Percentiles rank a stretch among this genome's conserved stretches.
phyloP scores from a whole-genome alignment of 2,888 invertebrate species.

The Eupithecia centaureata region DNA sequence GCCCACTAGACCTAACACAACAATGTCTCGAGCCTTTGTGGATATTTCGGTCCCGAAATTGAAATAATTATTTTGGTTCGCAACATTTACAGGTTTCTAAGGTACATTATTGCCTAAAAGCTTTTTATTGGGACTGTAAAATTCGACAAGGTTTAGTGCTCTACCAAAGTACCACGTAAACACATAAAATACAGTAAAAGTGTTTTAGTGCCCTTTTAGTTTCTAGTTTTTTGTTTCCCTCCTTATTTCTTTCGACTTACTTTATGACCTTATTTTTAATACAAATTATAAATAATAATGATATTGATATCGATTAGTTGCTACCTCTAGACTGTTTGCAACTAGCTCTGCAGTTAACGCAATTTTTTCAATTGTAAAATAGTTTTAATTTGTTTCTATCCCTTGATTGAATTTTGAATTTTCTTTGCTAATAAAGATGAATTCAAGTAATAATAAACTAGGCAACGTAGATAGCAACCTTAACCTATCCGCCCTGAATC shows the following conservation, averaged over 20 bases:
- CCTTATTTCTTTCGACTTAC: no score
- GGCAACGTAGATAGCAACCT: no score
- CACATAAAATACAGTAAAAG: background rate
- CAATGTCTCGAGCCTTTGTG: background rate
- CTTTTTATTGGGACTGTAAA: slow-evolving; percentile 36
- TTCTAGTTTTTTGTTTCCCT: no score
- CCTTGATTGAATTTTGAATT: no score
- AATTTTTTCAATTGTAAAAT: no score
- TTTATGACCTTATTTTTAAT: background rate
- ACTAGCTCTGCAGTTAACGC: no score
- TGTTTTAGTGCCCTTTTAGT: background rate
- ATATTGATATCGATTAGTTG: no score
- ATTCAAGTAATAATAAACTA: no score
- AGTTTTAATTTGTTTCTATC: no score
- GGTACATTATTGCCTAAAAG: slow-evolving; percentile 34
- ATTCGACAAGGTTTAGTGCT: slow-evolving; percentile 4
- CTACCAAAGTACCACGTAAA: slow-evolving; percentile 4
- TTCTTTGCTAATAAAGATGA: no score
- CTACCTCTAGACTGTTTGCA: no score
- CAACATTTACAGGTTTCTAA: background rate
- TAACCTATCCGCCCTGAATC: background rate
- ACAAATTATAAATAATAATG: no score
- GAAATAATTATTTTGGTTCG: slow-evolving; percentile 4
- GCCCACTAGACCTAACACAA: slow-evolving; percentile 2
- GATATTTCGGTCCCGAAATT: background rate